Base-by-base conservation (phyloP, 2,113 vertebrate species). In the Onychorhynchus coronatus region DNA sequence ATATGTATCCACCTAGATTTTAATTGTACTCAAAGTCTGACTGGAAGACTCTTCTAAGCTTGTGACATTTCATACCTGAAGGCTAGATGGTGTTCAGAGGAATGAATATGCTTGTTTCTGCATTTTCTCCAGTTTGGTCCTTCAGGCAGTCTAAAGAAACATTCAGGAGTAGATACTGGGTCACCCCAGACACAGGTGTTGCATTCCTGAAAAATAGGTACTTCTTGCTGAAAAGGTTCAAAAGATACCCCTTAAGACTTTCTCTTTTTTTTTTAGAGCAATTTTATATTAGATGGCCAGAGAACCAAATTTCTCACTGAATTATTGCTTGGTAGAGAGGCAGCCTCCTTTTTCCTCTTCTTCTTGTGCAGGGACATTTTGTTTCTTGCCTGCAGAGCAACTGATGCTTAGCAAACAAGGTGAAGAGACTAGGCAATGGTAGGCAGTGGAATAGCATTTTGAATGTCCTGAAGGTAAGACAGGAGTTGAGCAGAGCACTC, bases 171-270 rank as follows among this genome's bases (percentile, higher is more conserved):
- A 42, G 9, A 28, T 15, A 21, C 19, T 76, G 23, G 11, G 11
- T 79, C 25, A 55, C 15, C 3, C 3, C 8, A 62, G 20, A 37
- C 46, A 44, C 0, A 0, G 0, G 5, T n/a, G 27, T 1, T 41
- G 10, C 4, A 5, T 50, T 82, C 8, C 13, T 85, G 12, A 88
- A 74, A 71, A 50, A 28, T 2, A 56, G 3, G 3, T 41, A 25
- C 12, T 56, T 68, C 18, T 44, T 30, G 5, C 30, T 61, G 39
- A 47, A 63, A 85, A 59, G 3, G 22, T 85, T 82, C 27, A 88
- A 56, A 53, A 61, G 6, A 9, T 68, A 49, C 6, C 19, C 33
- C 8, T 9, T 35, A 41, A 33, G 18, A 23, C 25, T 22, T 14
- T 16, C 10, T 52, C 17, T 56, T n/a, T 59, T 73, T 77, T 30